Percentiles rank a stretch among this genome's conserved stretches.
Conservation (phyloP, 2,888 invertebrate genomes). For the Hoplodrina blanda region DNA sequence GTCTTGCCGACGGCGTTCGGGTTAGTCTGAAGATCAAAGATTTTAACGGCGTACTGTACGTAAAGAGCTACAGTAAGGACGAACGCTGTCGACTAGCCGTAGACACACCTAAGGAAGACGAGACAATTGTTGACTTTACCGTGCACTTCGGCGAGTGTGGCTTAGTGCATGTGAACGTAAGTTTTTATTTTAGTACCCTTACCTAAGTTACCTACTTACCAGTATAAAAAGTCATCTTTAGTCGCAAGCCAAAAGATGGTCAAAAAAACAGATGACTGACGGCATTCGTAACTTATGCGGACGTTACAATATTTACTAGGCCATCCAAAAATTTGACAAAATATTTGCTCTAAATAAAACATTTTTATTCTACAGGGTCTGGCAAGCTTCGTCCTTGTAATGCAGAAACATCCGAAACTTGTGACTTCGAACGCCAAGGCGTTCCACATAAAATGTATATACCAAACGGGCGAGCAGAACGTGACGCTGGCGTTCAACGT, state of each 20-base stretch:
- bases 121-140: slow-evolving; percentile 94
- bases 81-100: slow-evolving; percentile 96
- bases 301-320: not conserved
- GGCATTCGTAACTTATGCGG: not conserved
- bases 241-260: not conserved
- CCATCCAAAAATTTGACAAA: not conserved
- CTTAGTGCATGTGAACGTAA: slow-evolving; percentile 96
- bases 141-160: slow-evolving; percentile 98
- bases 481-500: slow-evolving; percentile 98
- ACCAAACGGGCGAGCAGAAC: slow-evolving; percentile 98
- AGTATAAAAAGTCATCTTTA: not conserved
- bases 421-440: slow-evolving; percentile 98
- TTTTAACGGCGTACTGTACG: slow-evolving; percentile 97
- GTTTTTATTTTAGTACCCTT: slow-evolving; percentile 69
- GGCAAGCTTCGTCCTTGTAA: slow-evolving; percentile 97
- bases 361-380: slow-evolving; percentile 92
- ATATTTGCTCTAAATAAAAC: slow-evolving; percentile 4
- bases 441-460: slow-evolving; percentile 98
- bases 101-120: slow-evolving; percentile 93
- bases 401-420: slow-evolving; percentile 98
- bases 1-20: slow-evolving; percentile 97
- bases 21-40: slow-evolving; percentile 95
- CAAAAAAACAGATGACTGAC: not conserved
- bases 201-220: too few species aligned
- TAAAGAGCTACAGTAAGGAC: slow-evolving; percentile 98